Conservation (phyloP, 2,797 vertebrate species). For the Chloroceryle inda region DNA sequence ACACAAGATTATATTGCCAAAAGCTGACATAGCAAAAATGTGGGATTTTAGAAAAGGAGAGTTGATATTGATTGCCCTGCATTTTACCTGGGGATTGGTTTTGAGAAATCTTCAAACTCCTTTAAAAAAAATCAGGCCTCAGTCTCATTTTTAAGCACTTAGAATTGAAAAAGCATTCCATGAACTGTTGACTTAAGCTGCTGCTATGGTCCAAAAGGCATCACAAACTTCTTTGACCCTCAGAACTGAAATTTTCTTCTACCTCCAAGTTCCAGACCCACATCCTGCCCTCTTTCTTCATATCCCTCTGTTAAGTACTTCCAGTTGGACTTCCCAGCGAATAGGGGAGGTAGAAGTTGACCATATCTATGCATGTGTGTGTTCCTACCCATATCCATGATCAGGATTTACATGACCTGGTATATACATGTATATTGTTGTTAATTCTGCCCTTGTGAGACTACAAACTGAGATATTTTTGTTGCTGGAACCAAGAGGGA, state of each 20-base stretch:
- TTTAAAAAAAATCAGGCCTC: not conserved
- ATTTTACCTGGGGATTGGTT: not conserved
- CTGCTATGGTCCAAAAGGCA: not conserved
- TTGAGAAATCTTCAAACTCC: not conserved
- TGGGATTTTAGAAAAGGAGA: not conserved
- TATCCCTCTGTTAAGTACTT: constrained; percentile 15
- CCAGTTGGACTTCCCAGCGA: not conserved
- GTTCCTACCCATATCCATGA: not conserved
- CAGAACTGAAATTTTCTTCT: constrained; percentile 35
- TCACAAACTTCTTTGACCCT: constrained; percentile 13
- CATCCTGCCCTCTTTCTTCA: constrained; percentile 24
- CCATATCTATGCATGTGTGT: not conserved
- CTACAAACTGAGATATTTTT: not conserved
- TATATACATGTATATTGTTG: not conserved
- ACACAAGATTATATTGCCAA: not conserved
- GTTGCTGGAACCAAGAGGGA: not conserved
- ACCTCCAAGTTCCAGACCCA: not conserved
- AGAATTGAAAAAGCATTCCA: constrained; percentile 19
- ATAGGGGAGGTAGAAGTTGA: not conserved
- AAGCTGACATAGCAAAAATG: not conserved
- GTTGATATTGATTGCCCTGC: not conserved
- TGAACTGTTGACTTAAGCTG: constrained; percentile 2
- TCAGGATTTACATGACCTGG: not conserved
- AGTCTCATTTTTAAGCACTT: not conserved
- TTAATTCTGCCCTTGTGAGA: not conserved